phyloP scores from a whole-genome alignment of 2,113 vertebrate genomes.

The Cephalopterus ornatus region DNA sequence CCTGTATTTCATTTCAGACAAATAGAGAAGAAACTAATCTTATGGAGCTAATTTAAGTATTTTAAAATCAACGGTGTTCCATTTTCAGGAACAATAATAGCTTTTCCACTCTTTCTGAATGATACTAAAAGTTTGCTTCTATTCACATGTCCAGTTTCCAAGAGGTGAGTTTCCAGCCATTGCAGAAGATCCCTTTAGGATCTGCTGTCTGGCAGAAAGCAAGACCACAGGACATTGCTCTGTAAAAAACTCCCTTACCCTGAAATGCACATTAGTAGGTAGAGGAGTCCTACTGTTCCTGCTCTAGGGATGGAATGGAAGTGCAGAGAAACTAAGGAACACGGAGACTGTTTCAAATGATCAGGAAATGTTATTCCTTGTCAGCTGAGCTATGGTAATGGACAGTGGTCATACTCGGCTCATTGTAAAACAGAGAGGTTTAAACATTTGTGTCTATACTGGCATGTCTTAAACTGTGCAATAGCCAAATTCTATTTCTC shows the following conservation, averaged over 20 bases:
- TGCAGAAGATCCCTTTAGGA: not conserved
- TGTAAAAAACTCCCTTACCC: not conserved
- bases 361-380: not conserved
- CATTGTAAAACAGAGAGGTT: not conserved
- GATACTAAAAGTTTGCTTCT: not conserved
- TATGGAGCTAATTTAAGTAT: not conserved
- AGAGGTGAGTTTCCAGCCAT: not conserved
- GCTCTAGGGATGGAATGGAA: not conserved
- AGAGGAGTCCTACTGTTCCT: not conserved
- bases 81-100: not conserved
- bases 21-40: not conserved
- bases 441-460: not conserved
- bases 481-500: not conserved
- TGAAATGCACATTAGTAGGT: not conserved
- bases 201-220: not conserved
- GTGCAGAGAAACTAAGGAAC: not conserved
- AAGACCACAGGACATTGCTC: not conserved
- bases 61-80: not conserved
- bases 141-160: not conserved
- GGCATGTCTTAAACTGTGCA: not conserved
- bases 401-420: not conserved
- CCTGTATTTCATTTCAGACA: not conserved
- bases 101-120: not conserved
- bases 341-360: not conserved
- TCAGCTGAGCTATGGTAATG: not conserved